Conservation (phyloP, 2,888 invertebrate genomes). For the Chydorus sphaericus region DNA sequence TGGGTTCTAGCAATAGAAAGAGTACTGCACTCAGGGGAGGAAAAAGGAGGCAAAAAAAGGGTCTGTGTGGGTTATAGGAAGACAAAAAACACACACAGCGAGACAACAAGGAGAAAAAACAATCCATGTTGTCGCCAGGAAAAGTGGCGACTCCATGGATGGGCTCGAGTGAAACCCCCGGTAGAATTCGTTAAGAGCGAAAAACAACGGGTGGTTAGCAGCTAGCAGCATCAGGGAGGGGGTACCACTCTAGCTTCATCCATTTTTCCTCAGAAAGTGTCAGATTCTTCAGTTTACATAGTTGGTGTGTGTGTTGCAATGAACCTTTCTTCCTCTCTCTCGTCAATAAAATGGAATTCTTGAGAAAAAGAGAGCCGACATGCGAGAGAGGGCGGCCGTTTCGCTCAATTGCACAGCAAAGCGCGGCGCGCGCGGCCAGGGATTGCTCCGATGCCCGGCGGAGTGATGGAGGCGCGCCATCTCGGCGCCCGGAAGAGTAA, state of each 20-base stretch:
- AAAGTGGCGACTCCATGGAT: constrained; percentile 1
- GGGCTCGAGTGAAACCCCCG: neutral
- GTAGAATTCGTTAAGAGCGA: constrained; percentile 1
- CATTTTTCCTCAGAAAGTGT: constrained; percentile 4
- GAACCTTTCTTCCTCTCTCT: no score
- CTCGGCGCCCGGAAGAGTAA: constrained; percentile 1
- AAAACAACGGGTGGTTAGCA: neutral
- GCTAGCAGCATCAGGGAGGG: neutral
- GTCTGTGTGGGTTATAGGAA: neutral
- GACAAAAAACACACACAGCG: neutral
- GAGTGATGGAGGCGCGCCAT: neutral
- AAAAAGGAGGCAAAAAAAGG: neutral
- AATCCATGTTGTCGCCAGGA: constrained; percentile 5
- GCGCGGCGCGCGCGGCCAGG: neutral
- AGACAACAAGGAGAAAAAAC: neutral
- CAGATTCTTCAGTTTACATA: constrained; percentile 6
- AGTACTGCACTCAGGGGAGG: neutral
- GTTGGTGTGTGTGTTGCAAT: neutral
- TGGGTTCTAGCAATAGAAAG: neutral
- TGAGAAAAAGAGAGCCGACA: no score
- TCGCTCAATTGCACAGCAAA: constrained; percentile 1
- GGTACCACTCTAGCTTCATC: neutral
- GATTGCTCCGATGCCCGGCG: no score
- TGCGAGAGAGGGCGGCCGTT: neutral
- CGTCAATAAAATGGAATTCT: no score